Conservation (phyloP, 2,113 vertebrate species). For the Serinus canaria region DNA sequence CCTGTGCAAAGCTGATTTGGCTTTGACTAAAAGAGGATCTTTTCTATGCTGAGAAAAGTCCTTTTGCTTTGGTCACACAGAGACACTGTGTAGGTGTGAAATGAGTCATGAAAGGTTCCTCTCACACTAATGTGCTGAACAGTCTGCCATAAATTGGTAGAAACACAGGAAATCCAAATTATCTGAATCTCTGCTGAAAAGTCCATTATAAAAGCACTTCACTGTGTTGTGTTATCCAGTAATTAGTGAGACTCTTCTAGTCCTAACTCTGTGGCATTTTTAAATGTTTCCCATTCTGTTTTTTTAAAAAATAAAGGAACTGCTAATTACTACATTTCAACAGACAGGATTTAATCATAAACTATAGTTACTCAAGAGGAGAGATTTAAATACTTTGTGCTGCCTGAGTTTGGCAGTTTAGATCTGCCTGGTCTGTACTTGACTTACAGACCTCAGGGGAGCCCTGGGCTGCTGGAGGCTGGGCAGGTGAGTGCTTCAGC, state of each 20-base stretch:
- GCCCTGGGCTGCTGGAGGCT: not conserved
- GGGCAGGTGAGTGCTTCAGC: not conserved
- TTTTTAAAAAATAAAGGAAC: not conserved
- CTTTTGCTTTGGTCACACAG: not conserved
- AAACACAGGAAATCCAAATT: not conserved
- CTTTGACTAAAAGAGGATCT: not conserved
- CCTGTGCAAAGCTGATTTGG: not conserved
- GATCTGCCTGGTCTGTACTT: not conserved
- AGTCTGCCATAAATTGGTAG: not conserved
- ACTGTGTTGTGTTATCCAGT: not conserved
- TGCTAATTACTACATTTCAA: not conserved
- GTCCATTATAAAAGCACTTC: not conserved
- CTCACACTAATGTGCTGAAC: not conserved
- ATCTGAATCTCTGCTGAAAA: not conserved
- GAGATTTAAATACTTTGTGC: not conserved
- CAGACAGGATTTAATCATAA: not conserved
- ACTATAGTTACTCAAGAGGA: not conserved
- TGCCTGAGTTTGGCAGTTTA: not conserved
- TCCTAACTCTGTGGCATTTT: not conserved
- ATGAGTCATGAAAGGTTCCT: not conserved
- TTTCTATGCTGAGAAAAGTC: not conserved
- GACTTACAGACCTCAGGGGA: not conserved
- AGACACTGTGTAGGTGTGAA: not conserved
- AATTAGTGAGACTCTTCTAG: not conserved
- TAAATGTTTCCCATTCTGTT: not conserved